Evolutionary conservation across 2,888 invertebrate species (phyloP).

Genomic region (Penaeus monodon): DNA sequence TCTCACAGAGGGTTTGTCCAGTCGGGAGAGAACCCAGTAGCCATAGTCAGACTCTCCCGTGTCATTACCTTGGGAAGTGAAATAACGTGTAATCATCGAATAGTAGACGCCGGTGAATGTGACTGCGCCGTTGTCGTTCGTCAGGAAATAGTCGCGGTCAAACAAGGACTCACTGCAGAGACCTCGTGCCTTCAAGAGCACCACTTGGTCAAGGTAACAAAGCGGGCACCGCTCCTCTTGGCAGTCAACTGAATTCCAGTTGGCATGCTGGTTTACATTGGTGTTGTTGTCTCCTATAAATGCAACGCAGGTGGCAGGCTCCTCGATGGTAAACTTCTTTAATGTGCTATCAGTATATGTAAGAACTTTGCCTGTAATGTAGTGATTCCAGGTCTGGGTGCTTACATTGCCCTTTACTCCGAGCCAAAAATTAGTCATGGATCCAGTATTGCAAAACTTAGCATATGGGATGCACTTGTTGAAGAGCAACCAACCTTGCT

Average conservation of each 20-base stretch:
- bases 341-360: not conserved
- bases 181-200: not conserved
- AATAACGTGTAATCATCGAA: not conserved
- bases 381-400: conserved; percentile 27
- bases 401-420: not conserved
- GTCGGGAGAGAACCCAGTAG: conserved; percentile 5
- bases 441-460: not conserved
- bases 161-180: conserved; percentile 25
- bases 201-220: conserved; percentile 7
- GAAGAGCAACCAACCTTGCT: conserved; percentile 16
- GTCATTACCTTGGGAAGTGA: not conserved
- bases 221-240: not conserved
- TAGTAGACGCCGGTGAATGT: conserved; percentile 18
- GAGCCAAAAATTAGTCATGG: conserved; percentile 13
- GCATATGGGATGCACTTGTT: not conserved
- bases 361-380: not conserved
- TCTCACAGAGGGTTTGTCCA: conserved; percentile 4
- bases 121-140: not conserved
- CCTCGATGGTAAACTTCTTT: not conserved
- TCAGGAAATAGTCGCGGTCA: conserved; percentile 18
- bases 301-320: not conserved
- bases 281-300: conserved; percentile 13
- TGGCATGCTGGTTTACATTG: not conserved
- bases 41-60: not conserved
- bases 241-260: not conserved